A percentile compares a stretch with the other conserved stretches of the same genome.
Conservation (phyloP, 2,113 vertebrate species). For the Engraulis encrasicolus region DNA sequence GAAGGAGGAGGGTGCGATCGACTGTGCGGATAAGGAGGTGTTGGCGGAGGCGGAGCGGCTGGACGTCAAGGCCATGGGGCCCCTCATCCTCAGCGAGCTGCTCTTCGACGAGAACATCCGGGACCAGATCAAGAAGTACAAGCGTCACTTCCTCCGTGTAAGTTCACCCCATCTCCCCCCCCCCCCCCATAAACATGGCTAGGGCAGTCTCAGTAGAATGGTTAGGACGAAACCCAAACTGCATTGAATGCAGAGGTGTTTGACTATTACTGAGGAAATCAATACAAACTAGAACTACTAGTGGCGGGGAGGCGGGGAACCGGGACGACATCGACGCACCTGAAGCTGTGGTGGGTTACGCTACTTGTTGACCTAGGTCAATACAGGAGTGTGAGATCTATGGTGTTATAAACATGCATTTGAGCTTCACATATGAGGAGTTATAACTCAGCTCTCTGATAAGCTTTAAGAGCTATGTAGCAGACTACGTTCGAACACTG, state of each 20-base stretch:
- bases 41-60: slow-evolving; percentile 96
- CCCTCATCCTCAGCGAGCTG: slow-evolving; percentile 95
- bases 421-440: neutral
- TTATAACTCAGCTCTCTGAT: neutral
- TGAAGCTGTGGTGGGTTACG: slow-evolving; percentile 82
- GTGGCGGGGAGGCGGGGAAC: slow-evolving; percentile 81
- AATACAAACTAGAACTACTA: too few relatives aligned
- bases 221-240: too few relatives aligned
- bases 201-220: too few relatives aligned
- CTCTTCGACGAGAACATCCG: slow-evolving; percentile 95
- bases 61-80: slow-evolving; percentile 96
- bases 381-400: neutral
- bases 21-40: slow-evolving; percentile 92
- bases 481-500: neutral
- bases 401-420: neutral
- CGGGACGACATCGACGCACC: slow-evolving; percentile 88
- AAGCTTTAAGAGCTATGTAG: neutral
- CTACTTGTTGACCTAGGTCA: neutral
- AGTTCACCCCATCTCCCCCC: slow-evolving; percentile 55
- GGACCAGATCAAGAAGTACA: slow-evolving; percentile 96
- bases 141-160: slow-evolving; percentile 94
- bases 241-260: too few relatives aligned
- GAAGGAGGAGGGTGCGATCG: slow-evolving; percentile 92
- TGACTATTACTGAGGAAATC: too few relatives aligned
- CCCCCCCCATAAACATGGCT: neutral